These are phyloP conservation scores for Melanotaenia nigrans DNA, from an alignment of 2,797 vertebrate species.

Conservation along the genomic window DNA sequence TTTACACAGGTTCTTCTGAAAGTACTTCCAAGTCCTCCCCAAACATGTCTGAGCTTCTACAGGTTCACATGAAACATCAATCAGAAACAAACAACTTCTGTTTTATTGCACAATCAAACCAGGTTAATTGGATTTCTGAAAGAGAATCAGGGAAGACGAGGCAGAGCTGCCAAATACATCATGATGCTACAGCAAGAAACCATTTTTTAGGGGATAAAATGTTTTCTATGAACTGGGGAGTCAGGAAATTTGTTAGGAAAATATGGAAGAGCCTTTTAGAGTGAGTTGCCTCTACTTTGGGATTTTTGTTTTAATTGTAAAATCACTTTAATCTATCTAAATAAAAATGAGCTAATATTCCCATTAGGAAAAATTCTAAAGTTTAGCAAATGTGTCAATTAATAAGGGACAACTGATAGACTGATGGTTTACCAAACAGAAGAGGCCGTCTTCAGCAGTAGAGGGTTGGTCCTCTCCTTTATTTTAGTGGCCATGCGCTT, in stretches of 20 bases:
- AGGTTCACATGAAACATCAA: no score
- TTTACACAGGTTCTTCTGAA: no score
- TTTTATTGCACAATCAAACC: no score
- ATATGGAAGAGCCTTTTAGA: background rate
- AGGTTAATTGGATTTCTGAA: no score
- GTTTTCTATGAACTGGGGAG: no score
- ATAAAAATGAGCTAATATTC: background rate
- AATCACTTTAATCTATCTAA: background rate
- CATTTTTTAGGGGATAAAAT: background rate
- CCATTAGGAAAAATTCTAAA: background rate
- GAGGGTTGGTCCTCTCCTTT: slow-evolving; percentile 22
- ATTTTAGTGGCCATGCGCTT: slow-evolving; percentile 54
- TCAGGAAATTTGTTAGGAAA: background rate
- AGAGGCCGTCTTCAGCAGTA: slow-evolving; percentile 32
- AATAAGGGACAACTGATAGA: background rate
- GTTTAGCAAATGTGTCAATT: background rate
- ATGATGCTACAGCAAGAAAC: background rate
- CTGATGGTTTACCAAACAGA: slow-evolving; percentile 50
- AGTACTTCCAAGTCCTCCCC: no score
- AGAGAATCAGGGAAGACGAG: no score
- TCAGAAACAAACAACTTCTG: no score
- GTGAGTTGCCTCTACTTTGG: background rate
- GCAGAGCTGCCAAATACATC: background rate
- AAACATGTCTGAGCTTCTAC: no score
- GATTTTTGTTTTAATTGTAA: background rate